These are phyloP conservation scores for Grantiella picta DNA, from an alignment of 2,113 vertebrate genomes.

Conservation along the genomic window DNA sequence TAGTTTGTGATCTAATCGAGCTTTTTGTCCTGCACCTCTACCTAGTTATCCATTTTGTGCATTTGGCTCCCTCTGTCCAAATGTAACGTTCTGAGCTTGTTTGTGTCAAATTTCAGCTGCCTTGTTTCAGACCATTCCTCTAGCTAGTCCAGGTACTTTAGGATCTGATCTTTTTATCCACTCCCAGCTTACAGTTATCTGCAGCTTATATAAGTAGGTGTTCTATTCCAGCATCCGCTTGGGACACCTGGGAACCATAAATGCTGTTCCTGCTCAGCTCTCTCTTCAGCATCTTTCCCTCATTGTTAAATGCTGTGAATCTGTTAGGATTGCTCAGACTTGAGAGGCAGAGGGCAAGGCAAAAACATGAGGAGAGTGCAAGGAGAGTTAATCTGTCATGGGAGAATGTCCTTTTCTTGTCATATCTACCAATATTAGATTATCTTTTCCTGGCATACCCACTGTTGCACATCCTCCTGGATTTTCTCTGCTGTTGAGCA, in stretches of 20 bases:
- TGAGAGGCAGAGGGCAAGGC: neutral
- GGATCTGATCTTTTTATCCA: neutral
- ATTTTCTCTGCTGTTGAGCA: neutral
- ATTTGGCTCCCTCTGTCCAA: neutral
- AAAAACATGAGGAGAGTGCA: neutral
- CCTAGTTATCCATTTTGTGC: neutral
- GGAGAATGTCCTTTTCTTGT: neutral
- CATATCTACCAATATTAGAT: neutral
- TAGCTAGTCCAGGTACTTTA: neutral
- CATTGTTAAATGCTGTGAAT: neutral
- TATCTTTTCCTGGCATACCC: neutral
- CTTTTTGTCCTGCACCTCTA: neutral
- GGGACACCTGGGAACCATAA: neutral
- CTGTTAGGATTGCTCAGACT: neutral
- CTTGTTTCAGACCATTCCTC: neutral
- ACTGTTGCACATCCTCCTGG: neutral
- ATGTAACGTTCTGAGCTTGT: neutral
- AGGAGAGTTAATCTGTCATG: neutral
- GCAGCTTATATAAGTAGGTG: neutral
- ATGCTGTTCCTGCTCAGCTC: neutral
- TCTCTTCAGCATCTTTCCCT: neutral
- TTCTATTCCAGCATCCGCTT: neutral
- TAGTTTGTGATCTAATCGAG: neutral
- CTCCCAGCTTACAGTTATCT: neutral
- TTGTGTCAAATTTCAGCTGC: neutral